Conservation (phyloP, 1,140 invertebrate species). For the Pachyrhynchus sulphureomaculatus region DNA sequence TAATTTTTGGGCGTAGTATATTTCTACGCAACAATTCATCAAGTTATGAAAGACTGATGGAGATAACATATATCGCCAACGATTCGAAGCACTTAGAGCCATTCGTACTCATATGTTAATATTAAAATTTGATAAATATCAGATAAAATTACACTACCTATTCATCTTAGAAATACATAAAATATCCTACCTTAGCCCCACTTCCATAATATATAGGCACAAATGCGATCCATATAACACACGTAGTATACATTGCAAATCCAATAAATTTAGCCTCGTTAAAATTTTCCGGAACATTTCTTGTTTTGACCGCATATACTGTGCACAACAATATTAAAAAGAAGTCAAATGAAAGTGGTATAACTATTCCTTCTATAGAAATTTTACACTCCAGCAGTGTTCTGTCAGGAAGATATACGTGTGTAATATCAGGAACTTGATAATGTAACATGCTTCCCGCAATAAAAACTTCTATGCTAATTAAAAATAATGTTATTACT, state of each 20-base stretch:
- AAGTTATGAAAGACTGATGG: too few relatives aligned
- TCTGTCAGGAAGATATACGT: constrained; percentile 60
- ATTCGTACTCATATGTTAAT: too few relatives aligned
- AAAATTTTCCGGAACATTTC: constrained; percentile 87
- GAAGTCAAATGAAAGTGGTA: constrained; percentile 78
- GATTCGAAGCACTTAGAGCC: too few relatives aligned
- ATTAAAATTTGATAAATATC: too few relatives aligned
- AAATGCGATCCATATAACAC: constrained; percentile 88
- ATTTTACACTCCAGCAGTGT: constrained; percentile 72
- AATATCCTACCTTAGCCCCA: constrained; percentile 60
- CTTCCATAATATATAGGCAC: constrained; percentile 82
- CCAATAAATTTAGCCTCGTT: constrained; percentile 85
- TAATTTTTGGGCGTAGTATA: too few relatives aligned
- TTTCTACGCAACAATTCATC: too few relatives aligned
- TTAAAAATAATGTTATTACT: constrained; percentile 65
- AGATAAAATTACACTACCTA: too few relatives aligned
- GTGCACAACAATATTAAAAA: constrained; percentile 79
- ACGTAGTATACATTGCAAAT: constrained; percentile 86
- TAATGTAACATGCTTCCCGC: constrained; percentile 68
- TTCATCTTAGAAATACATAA: constrained; percentile 4
- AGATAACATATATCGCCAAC: too few relatives aligned
- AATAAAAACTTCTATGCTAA: constrained; percentile 70
- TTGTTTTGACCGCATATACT: constrained; percentile 81
- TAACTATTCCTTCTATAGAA: constrained; percentile 66
- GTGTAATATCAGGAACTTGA: constrained; percentile 65